These are phyloP conservation scores for Scaptomyza montana DNA, from an alignment of 1,140 invertebrate species.

Conservation along the genomic window DNA sequence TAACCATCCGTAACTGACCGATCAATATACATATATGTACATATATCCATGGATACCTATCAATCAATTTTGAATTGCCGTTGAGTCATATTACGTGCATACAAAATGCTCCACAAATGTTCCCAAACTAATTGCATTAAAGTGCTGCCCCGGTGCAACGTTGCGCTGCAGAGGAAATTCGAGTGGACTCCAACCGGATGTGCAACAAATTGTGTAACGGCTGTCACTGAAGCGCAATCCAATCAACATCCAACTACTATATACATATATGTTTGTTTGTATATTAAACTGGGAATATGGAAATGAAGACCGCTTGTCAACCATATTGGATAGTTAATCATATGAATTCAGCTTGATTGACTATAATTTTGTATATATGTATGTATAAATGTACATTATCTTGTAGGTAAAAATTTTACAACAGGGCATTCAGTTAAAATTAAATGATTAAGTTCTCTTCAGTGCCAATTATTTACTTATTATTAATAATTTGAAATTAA, in stretches of 20 bases:
- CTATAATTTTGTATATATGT: not conserved
- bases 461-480: no score
- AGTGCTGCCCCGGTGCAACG: conserved; percentile 9
- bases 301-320: conserved; percentile 13
- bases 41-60: conserved; percentile 22
- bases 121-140: conserved; percentile 47
- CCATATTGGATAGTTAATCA: conserved; percentile 20
- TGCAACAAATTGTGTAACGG: conserved; percentile 32
- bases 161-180: conserved; percentile 18
- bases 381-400: not conserved
- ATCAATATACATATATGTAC: conserved; percentile 1
- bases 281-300: not conserved
- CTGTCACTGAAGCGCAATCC: conserved; percentile 15
- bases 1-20: not conserved
- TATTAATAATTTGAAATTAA: no score
- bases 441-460: no score
- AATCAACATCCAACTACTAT: conserved; percentile 17
- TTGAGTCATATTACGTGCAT: conserved; percentile 41
- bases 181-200: conserved; percentile 30
- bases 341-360: conserved; percentile 17
- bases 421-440: not conserved
- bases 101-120: conserved; percentile 38
- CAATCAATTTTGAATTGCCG: conserved; percentile 52
- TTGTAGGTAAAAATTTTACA: not conserved
- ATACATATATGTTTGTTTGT: not conserved